Conservation (phyloP, 2,888 invertebrate species). For the Apotomis capreana region DNA sequence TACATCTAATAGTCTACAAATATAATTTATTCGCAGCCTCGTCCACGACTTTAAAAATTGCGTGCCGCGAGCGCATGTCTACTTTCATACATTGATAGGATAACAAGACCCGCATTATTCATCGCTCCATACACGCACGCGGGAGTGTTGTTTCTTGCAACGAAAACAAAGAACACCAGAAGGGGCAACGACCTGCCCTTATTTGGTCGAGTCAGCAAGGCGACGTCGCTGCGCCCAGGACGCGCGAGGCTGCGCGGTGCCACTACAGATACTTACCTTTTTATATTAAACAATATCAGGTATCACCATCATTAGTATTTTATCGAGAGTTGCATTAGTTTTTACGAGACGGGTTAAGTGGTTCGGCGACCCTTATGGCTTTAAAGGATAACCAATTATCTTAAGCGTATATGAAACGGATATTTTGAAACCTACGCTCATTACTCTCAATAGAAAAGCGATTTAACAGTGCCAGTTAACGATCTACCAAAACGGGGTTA, state of each 20-base stretch:
- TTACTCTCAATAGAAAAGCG: conserved; percentile 37
- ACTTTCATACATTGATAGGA: conserved; percentile 35
- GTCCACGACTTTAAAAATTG: conserved; percentile 14
- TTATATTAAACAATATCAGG: conserved; percentile 41
- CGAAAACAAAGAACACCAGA: conserved; percentile 42
- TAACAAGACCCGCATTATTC: conserved; percentile 39
- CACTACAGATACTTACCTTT: conserved; percentile 35
- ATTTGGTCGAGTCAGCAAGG: conserved; percentile 41
- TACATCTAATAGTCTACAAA: conserved; percentile 6
- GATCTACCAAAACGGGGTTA: conserved; percentile 34
- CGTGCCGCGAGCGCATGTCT: conserved; percentile 17
- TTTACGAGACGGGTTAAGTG: conserved; percentile 32
- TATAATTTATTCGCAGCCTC: conserved; percentile 2
- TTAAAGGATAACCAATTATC: conserved; percentile 29
- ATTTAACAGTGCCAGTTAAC: conserved; percentile 34
- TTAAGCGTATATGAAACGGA: conserved; percentile 23
- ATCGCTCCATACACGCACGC: conserved; percentile 33
- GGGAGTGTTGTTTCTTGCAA: conserved; percentile 39
- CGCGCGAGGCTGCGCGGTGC: conserved; percentile 41
- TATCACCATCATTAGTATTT: conserved; percentile 36
- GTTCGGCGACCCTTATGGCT: conserved; percentile 22
- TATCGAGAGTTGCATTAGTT: conserved; percentile 31
- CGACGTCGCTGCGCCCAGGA: conserved; percentile 27
- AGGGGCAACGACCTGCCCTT: conserved; percentile 42
- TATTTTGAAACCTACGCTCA: conserved; percentile 1